These are phyloP conservation scores for Salvelinus fontinalis DNA, from an alignment of 2,113 vertebrate genomes.

Conservation along the genomic window DNA sequence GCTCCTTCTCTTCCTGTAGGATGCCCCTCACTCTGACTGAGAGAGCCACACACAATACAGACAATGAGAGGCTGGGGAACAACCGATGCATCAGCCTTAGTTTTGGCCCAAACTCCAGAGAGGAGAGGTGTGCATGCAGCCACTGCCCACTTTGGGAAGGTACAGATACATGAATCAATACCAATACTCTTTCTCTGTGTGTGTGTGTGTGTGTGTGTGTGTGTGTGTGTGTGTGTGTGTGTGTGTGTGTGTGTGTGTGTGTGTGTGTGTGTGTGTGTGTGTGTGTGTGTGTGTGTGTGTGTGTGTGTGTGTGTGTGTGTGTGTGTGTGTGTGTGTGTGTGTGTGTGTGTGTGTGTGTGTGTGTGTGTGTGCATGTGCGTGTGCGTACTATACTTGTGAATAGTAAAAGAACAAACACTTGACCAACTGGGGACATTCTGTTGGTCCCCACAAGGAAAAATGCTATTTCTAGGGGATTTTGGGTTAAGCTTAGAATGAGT, in stretches of 20 bases:
- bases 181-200: background rate
- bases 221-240: background rate
- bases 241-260: background rate
- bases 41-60: conserved; percentile 26
- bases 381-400: background rate
- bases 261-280: background rate
- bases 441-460: too few relatives aligned
- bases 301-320: too few relatives aligned
- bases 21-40: conserved; percentile 44
- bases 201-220: background rate
- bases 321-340: background rate
- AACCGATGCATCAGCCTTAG: conserved; percentile 23
- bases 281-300: too few relatives aligned
- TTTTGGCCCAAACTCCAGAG: background rate
- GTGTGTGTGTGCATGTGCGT: background rate
- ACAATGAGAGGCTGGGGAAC: conserved; percentile 32
- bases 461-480: too few relatives aligned
- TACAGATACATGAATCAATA: background rate
- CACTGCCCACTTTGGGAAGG: background rate
- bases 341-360: background rate
- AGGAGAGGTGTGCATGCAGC: background rate
- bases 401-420: too few relatives aligned
- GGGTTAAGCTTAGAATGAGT: too few relatives aligned
- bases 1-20: conserved; percentile 65
- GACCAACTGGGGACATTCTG: too few relatives aligned